Base-by-base conservation (phyloP, 2,888 invertebrate genomes). In the Tetramorium bicarinatum region DNA sequence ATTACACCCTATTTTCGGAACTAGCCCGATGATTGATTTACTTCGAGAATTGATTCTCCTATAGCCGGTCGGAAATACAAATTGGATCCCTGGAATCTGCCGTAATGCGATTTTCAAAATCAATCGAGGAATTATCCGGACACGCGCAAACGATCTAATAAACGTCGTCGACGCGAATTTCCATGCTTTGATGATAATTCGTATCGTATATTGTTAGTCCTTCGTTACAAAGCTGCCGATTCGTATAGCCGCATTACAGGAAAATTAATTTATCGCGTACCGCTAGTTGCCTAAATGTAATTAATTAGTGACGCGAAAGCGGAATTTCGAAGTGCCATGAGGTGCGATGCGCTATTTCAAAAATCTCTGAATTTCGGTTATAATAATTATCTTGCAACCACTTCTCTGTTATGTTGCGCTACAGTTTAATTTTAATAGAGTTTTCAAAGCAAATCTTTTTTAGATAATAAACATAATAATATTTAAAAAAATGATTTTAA, bases 241-340 rank as follows among this genome's bases (percentile, higher is more conserved):
- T 85, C 84, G 87, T 82, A 62, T 59, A 82, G 77, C 52, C 84
- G 81, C 59, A 18, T 71, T 47, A 54, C 25, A n/a, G 75, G 77
- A 83, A 86, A 71, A 83, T 84, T 82, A 89, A 87, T 87, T 89
- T 88, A 88, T 86, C 87, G 76, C 84, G 80, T 74, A 76, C 80
- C 56, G 69, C 80, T 25, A 56, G 54, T 59, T 84, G 52, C 25
- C 84, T 80, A 76, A 87, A 89, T 83, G 83, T 82, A 87, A 89
- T 88, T 85, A 89, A 89, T 90, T 87, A 87, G 86, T 84, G 69
- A 79, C 72, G 75, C 87, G 83, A 82, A 89, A 88, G 88, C 52
- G 72, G 29, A 81, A 83, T 83, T 71, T 71, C 34, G 25, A 64
- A 18, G 34, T 29, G 44, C 29, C 74, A 25, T 18, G 29, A 64